Evolutionary conservation across 2,888 invertebrate species (phyloP), one percentile per base, ranked within the genome.

Genomic region (Xestia sexstrigata): DNA sequence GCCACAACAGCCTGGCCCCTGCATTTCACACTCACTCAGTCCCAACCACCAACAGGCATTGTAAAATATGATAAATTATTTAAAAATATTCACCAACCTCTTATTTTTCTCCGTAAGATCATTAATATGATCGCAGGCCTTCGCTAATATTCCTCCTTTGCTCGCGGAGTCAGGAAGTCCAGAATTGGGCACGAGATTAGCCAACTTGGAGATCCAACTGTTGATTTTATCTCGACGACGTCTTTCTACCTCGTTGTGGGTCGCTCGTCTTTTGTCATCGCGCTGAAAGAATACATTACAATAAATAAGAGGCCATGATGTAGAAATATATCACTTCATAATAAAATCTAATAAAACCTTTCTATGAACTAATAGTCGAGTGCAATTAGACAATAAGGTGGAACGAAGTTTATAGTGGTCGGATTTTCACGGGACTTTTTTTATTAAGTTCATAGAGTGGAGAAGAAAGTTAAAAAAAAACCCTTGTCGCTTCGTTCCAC

Each of bases 191-290:
- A 99, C 98, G 85, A 99, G 97, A 92, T 99, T 95, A 3, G 99
- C 98, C 78, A 99, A 95, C 94, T 99, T 99, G 71, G 98, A 98
- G 87, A 99, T 99, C 99, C 99, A 99, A 92, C 98, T 99, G 94
- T 99, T 99, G 84, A 99, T 99, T 97, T 99, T 99, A 92, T 99
- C 99, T 88, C 99, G 97, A 67, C 99, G 97, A 83, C 99, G 97
- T 89, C 99, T 97, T 94, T 99, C 99, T 3, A 99, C 99, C 97
- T 99, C 99, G 93, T 99, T 99, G 94, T 99, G 99, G 35, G 99
- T 99, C 6, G 99, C 99, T 92, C 99, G 97, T 86, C 99, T 97
- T 91, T 98, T 98, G 90, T 99, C 99, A 91, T 99, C 99, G 80
- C 99, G 97, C 98, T 98, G 91, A 2, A 83, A 78, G 93, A 94